Evolutionary conservation across 2,888 invertebrate genomes (phyloP).

Genomic region (Hypsopygia costalis): DNA sequence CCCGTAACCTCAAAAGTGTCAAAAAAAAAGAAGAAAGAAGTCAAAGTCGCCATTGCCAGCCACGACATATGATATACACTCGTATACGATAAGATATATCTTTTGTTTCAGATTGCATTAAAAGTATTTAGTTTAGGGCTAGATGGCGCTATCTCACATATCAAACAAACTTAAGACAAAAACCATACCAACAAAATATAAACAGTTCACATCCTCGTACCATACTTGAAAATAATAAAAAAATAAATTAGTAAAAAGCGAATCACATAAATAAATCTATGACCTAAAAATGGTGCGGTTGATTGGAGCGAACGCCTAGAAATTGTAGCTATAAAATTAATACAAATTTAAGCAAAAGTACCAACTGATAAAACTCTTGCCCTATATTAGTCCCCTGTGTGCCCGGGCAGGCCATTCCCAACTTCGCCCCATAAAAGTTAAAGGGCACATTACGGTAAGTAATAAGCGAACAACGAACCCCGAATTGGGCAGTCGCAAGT

Average conservation of each 20-base stretch:
- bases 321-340: slow-evolving; percentile 45
- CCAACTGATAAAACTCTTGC: slow-evolving; percentile 62
- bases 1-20: too few relatives aligned
- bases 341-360: slow-evolving; percentile 56
- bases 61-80: too few relatives aligned
- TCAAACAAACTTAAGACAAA: too few relatives aligned
- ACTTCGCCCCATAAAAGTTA: slow-evolving; percentile 76
- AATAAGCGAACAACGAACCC: slow-evolving; percentile 70
- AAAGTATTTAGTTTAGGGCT: too few relatives aligned
- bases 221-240: slow-evolving; percentile 26
- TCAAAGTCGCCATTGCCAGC: too few relatives aligned
- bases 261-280: neutral
- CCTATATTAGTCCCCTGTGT: slow-evolving; percentile 63
- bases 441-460: slow-evolving; percentile 75
- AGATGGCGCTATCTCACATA: too few relatives aligned
- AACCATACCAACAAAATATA: too few relatives aligned
- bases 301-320: slow-evolving; percentile 8
- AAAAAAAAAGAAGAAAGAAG: too few relatives aligned
- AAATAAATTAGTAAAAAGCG: neutral
- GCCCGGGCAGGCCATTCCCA: slow-evolving; percentile 51
- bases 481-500: slow-evolving; percentile 53
- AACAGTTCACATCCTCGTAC: slow-evolving; percentile 21
- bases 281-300: slow-evolving; percentile 14
- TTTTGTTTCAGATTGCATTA: too few relatives aligned
- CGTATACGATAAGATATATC: too few relatives aligned